Evolutionary conservation across 1,140 invertebrate species (phyloP).

Genomic region (Paraescarpia echinospica): DNA sequence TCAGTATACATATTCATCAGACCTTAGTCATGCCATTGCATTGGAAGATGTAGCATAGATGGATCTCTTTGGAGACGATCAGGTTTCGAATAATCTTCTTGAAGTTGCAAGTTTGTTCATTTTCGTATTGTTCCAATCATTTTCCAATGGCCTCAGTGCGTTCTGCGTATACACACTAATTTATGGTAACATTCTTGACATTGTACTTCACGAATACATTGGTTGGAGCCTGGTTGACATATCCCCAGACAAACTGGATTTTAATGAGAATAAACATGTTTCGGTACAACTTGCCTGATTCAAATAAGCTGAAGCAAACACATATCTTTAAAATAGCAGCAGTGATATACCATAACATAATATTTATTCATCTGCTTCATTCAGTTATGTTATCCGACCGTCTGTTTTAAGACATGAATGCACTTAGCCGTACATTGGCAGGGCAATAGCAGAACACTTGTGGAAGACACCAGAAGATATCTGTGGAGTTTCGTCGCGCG

Average conservation of each 20-base stretch:
- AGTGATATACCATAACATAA: background rate
- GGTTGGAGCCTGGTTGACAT: background rate
- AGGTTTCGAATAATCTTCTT: too few species aligned
- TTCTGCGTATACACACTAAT: background rate
- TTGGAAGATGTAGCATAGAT: background rate
- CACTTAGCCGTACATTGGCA: background rate
- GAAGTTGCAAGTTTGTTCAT: too few species aligned
- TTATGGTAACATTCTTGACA: background rate
- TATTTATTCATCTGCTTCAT: background rate
- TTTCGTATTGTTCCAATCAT: too few species aligned
- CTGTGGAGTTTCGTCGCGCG: background rate
- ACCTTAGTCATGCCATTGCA: background rate
- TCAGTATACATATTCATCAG: background rate
- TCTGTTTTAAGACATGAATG: background rate
- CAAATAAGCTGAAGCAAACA: background rate
- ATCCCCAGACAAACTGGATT: background rate
- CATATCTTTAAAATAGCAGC: background rate
- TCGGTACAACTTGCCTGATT: background rate
- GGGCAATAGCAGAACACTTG: too few species aligned
- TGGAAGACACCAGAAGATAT: too few species aligned
- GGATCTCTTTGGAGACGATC: background rate
- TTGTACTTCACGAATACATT: background rate
- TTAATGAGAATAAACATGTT: background rate
- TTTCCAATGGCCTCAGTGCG: background rate
- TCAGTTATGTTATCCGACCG: background rate